phyloP scores from a whole-genome alignment of 1,140 invertebrate genomes.

The Cylas formicarius region DNA sequence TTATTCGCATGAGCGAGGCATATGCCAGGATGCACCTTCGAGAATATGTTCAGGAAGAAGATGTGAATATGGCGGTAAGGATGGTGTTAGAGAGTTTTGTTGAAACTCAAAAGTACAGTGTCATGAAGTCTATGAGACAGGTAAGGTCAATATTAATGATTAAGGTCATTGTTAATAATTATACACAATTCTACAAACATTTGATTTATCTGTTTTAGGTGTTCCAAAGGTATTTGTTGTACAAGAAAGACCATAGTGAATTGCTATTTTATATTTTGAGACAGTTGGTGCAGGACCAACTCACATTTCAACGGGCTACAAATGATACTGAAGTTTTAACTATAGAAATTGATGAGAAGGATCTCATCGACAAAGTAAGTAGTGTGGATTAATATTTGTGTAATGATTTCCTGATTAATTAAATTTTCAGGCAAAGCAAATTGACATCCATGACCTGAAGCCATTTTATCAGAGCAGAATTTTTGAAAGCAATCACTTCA shows the following conservation, averaged over 20 bases:
- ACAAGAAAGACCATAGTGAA: constrained; percentile 94
- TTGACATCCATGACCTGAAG: constrained; percentile 83
- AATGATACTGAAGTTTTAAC: constrained; percentile 60
- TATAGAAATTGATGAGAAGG: constrained; percentile 86
- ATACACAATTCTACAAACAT: background rate
- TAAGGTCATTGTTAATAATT: constrained; percentile 18
- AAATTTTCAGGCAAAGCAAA: constrained; percentile 73
- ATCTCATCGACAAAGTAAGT: constrained; percentile 76
- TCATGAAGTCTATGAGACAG: constrained; percentile 93
- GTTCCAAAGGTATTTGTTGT: constrained; percentile 89
- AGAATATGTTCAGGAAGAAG: constrained; percentile 88
- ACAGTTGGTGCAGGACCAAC: constrained; percentile 86
- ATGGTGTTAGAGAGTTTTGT: constrained; percentile 98
- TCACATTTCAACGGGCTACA: constrained; percentile 78
- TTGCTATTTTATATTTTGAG: constrained; percentile 92
- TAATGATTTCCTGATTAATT: constrained; percentile 2
- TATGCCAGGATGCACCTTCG: constrained; percentile 94
- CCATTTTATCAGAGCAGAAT: constrained; percentile 89
- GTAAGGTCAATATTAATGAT: constrained; percentile 45
- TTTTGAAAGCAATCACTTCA: constrained; percentile 86
- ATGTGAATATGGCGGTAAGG: constrained; percentile 94
- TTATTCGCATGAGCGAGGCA: constrained; percentile 95
- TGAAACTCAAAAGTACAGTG: constrained; percentile 95
- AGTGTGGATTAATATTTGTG: constrained; percentile 5
- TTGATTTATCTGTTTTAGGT: constrained; percentile 54